These are phyloP conservation scores for Chunga burmeisteri DNA, from an alignment of 2,113 vertebrate genomes.

Conservation along the genomic window DNA sequence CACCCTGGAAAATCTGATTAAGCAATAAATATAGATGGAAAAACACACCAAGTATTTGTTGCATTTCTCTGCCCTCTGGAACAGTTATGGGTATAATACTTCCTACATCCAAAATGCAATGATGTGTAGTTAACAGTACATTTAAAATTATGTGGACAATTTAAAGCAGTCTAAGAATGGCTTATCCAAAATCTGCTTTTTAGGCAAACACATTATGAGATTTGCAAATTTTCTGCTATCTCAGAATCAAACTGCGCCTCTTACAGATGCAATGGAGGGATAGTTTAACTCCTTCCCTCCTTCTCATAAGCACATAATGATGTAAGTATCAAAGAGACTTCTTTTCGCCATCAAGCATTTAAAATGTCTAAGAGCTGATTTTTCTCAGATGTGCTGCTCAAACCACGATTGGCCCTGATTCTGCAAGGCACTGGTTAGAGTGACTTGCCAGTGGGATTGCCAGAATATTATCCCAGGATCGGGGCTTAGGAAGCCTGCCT, in stretches of 20 bases:
- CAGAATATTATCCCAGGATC: background rate
- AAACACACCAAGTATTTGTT: background rate
- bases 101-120: background rate
- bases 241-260: background rate
- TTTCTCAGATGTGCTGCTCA: background rate
- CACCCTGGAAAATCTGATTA: background rate
- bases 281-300: background rate
- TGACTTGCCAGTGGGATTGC: background rate
- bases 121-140: background rate
- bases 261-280: background rate
- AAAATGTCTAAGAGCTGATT: background rate
- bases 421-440: background rate
- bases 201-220: background rate
- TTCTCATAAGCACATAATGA: background rate
- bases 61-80: background rate
- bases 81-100: background rate
- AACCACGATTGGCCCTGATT: accelerated
- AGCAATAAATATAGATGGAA: background rate
- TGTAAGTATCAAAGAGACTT: background rate
- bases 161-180: background rate
- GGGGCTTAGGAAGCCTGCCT: background rate
- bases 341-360: background rate
- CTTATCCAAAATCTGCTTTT: background rate
- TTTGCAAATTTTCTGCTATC: background rate
- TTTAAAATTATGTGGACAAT: background rate